phyloP scores from a whole-genome alignment of 2,888 invertebrate genomes.

The Emmelina monodactyla region DNA sequence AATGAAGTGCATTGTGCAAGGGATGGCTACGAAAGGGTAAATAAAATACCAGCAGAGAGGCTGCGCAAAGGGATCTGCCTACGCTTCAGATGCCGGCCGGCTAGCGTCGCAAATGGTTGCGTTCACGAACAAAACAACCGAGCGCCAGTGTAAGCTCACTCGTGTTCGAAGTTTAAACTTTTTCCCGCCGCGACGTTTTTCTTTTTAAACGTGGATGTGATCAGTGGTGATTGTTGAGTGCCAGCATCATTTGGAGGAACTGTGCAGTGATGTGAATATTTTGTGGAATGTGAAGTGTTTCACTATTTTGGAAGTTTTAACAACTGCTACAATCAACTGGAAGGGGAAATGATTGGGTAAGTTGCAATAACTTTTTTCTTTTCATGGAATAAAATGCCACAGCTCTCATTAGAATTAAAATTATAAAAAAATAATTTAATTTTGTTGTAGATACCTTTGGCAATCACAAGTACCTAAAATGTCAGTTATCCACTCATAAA shows the following conservation, averaged over 20 bases:
- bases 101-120: constrained; percentile 18
- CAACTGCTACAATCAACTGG: too few relatives aligned
- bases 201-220: constrained; percentile 19
- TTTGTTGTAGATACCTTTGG: too few relatives aligned
- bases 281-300: constrained; percentile 24
- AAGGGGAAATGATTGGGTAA: too few relatives aligned
- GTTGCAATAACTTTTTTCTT: too few relatives aligned
- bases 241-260: constrained; percentile 19
- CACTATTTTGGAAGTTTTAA: constrained; percentile 20
- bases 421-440: too few relatives aligned
- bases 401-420: too few relatives aligned
- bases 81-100: constrained; percentile 30
- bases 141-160: neutral
- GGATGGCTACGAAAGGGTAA: constrained; percentile 27
- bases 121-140: neutral
- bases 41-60: constrained; percentile 19
- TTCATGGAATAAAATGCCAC: too few relatives aligned
- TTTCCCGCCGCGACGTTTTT: constrained; percentile 45
- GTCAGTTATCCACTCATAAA: too few relatives aligned
- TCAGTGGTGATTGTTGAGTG: constrained; percentile 30
- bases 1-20: constrained; percentile 28
- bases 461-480: too few relatives aligned
- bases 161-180: constrained; percentile 33
- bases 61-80: neutral
- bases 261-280: constrained; percentile 26